Percentiles rank a stretch among this genome's conserved stretches.
These are phyloP conservation scores for Harpegnathos saltator DNA, from an alignment of 1,140 invertebrate species.

Conservation along the genomic window DNA sequence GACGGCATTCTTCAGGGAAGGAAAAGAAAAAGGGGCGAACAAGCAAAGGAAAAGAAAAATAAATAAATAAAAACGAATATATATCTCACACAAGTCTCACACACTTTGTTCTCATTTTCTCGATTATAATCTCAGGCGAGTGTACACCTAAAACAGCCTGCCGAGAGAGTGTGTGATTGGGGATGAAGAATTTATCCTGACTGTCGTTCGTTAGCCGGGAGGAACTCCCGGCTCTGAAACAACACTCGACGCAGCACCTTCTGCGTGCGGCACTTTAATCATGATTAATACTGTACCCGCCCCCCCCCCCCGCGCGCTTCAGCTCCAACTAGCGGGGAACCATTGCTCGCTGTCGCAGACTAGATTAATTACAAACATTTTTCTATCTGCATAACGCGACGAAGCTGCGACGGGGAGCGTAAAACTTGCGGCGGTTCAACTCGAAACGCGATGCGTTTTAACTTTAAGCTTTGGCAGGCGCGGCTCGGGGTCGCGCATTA, in stretches of 20 bases:
- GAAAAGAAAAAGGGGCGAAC: no score
- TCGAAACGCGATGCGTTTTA: background rate
- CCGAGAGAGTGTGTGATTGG: constrained; percentile 15
- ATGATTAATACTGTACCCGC: constrained; percentile 59
- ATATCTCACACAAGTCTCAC: no score
- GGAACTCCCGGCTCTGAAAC: constrained; percentile 16
- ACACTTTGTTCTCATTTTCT: background rate
- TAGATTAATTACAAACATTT: constrained; percentile 57
- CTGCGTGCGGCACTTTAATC: constrained; percentile 46
- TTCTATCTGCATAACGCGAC: constrained; percentile 36
- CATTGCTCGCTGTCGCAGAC: constrained; percentile 14
- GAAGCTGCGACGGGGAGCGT: background rate
- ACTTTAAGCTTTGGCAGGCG: background rate
- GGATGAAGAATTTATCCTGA: constrained; percentile 37
- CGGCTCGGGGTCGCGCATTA: background rate
- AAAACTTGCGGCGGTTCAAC: background rate
- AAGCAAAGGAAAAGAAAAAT: no score
- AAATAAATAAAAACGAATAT: no score
- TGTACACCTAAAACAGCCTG: background rate
- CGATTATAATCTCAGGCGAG: background rate
- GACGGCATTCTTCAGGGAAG: no score
- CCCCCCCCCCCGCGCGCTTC: background rate
- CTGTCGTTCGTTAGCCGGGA: background rate
- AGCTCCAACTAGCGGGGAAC: constrained; percentile 23
- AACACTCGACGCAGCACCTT: constrained; percentile 20